Percentiles rank a stretch among this genome's conserved stretches.
phyloP scores from a whole-genome alignment of 2,888 invertebrate genomes.

The Stenichneumon culpator region DNA sequence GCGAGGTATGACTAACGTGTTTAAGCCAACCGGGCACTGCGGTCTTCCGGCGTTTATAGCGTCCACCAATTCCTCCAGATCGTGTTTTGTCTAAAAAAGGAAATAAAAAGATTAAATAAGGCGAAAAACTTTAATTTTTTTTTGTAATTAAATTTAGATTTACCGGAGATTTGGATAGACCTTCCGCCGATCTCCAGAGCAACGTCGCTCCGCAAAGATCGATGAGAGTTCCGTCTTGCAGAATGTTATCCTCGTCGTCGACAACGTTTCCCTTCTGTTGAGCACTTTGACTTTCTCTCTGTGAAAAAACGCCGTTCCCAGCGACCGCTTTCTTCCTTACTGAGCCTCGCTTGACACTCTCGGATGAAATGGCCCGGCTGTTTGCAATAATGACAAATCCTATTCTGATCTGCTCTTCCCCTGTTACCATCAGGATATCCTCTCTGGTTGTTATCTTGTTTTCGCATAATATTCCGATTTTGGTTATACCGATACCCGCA shows the following conservation, averaged over 20 bases:
- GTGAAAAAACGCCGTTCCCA: slow-evolving; percentile 97
- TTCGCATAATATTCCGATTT: no score
- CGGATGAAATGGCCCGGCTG: no score
- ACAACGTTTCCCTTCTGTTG: slow-evolving; percentile 94
- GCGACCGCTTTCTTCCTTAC: no score
- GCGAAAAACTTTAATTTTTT: no score
- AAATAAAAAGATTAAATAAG: slow-evolving; percentile 7
- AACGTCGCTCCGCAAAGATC: slow-evolving; percentile 99
- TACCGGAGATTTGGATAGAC: slow-evolving; percentile 97
- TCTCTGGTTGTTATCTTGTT: no score
- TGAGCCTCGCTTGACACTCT: no score
- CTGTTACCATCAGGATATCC: no score
- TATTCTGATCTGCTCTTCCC: no score
- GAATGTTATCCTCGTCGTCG: slow-evolving; percentile 94
- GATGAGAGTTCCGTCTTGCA: slow-evolving; percentile 98
- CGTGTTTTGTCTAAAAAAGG: slow-evolving; percentile 92
- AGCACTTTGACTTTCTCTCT: slow-evolving; percentile 97
- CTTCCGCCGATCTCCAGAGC: slow-evolving; percentile 98
- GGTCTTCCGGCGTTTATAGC: slow-evolving; percentile 98
- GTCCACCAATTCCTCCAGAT: slow-evolving; percentile 96
- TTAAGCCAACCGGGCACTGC: slow-evolving; percentile 99
- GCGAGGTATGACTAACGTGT: slow-evolving; percentile 98
- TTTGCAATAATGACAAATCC: no score
- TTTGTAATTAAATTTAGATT: slow-evolving; percentile 79
- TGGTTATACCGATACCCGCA: no score